Evolutionary conservation across 1,140 invertebrate genomes (phyloP).

Genomic region (Megalopta genalis): DNA sequence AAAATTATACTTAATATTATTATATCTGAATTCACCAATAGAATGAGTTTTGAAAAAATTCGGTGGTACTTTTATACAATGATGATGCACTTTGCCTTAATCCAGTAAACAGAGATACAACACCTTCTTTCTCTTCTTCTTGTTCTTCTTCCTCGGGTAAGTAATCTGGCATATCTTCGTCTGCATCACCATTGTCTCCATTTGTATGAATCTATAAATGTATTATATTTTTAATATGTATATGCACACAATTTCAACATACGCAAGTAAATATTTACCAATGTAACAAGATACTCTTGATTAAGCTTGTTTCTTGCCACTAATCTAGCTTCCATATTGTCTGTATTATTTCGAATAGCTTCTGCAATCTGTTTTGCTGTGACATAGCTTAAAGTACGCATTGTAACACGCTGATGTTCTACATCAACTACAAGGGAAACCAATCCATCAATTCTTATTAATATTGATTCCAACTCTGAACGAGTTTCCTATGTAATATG

Average conservation of each 20-base stretch:
- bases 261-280: slow-evolving; percentile 63
- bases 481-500: slow-evolving; percentile 71
- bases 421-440: slow-evolving; percentile 79
- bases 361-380: slow-evolving; percentile 78
- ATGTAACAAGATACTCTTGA: slow-evolving; percentile 78
- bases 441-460: slow-evolving; percentile 78
- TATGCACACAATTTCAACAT: neutral
- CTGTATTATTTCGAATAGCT: slow-evolving; percentile 75
- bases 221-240: slow-evolving; percentile 1
- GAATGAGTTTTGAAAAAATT: slow-evolving; percentile 79
- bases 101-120: slow-evolving; percentile 78
- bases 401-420: slow-evolving; percentile 78
- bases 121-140: slow-evolving; percentile 75
- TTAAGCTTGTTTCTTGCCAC: slow-evolving; percentile 79
- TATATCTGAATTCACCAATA: slow-evolving; percentile 73
- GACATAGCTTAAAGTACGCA: slow-evolving; percentile 77
- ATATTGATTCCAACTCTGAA: slow-evolving; percentile 75
- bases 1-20: slow-evolving; percentile 37
- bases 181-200: slow-evolving; percentile 69
- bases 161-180: slow-evolving; percentile 76
- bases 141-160: slow-evolving; percentile 78
- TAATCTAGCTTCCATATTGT: slow-evolving; percentile 77
- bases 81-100: slow-evolving; percentile 78
- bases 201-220: slow-evolving; percentile 66
- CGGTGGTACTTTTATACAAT: slow-evolving; percentile 77